phyloP scores from a whole-genome alignment of 2,888 invertebrate species.

The Hesperia comma region DNA sequence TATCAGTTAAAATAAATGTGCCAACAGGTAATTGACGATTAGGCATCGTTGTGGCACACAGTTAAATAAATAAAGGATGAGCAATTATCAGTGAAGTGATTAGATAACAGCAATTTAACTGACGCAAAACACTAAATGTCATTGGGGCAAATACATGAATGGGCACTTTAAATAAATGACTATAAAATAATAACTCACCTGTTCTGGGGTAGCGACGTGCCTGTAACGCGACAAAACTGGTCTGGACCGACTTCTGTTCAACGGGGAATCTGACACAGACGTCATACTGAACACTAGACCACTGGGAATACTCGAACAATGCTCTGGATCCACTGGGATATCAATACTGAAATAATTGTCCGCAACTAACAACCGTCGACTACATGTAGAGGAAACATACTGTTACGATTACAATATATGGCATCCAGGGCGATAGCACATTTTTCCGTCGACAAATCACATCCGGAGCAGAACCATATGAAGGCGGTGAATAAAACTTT shows the following conservation, averaged over 20 bases:
- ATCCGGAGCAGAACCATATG: slow-evolving; percentile 74
- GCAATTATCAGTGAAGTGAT: slow-evolving; percentile 34
- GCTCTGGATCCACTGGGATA: slow-evolving; percentile 32
- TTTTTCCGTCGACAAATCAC: slow-evolving; percentile 82
- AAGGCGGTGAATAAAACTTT: slow-evolving; percentile 75
- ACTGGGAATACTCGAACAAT: slow-evolving; percentile 38
- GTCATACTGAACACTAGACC: slow-evolving; percentile 56
- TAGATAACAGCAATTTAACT: slow-evolving; percentile 30
- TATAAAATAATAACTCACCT: slow-evolving; percentile 58
- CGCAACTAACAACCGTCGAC: slow-evolving; percentile 54
- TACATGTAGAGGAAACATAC: slow-evolving; percentile 74
- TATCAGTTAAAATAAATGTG: slow-evolving; percentile 37
- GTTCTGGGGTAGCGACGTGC: slow-evolving; percentile 61
- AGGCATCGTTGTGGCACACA: slow-evolving; percentile 30
- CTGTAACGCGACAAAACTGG: slow-evolving; percentile 76
- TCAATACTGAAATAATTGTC: slow-evolving; percentile 40
- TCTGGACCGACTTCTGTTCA: slow-evolving; percentile 69
- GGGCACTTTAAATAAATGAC: slow-evolving; percentile 10
- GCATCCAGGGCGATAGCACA: slow-evolving; percentile 76
- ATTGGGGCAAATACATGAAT: slow-evolving; percentile 14
- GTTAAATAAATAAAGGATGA: slow-evolving; percentile 38
- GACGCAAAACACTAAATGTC: slow-evolving; percentile 21
- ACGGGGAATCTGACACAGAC: slow-evolving; percentile 71
- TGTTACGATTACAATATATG: slow-evolving; percentile 69
- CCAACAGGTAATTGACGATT: slow-evolving; percentile 38